Evolutionary conservation across 2,888 invertebrate species (phyloP).

Genomic region (Chrysolina oricalcia): DNA sequence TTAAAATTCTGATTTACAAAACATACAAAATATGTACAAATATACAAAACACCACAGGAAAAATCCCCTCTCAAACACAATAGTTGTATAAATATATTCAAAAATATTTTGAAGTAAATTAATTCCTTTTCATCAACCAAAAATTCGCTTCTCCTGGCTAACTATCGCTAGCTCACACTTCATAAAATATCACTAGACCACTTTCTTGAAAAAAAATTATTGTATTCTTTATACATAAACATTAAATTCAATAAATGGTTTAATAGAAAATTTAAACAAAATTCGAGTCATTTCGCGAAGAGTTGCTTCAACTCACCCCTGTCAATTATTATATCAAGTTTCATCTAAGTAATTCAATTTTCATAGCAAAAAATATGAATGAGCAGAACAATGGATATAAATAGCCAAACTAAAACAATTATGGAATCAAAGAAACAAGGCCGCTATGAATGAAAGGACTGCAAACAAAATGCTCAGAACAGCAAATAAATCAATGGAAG

Average conservation of each 20-base stretch:
- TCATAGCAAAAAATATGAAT: neutral
- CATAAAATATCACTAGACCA: too few species aligned
- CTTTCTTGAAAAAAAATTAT: too few species aligned
- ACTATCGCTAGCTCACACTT: too few species aligned
- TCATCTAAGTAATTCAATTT: neutral
- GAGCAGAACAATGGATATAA: neutral
- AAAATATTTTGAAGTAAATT: too few species aligned
- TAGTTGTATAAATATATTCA: neutral
- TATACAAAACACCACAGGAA: slow-evolving; percentile 45
- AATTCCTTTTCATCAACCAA: too few species aligned
- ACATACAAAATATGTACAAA: slow-evolving; percentile 39
- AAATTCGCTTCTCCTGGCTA: too few species aligned
- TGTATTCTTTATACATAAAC: too few species aligned
- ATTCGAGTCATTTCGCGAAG: neutral
- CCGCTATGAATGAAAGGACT: slow-evolving; percentile 81
- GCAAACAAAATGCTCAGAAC: slow-evolving; percentile 84
- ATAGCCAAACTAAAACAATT: slow-evolving; percentile 15
- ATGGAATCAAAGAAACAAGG: slow-evolving; percentile 74
- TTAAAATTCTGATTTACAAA: slow-evolving; percentile 36
- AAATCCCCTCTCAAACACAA: slow-evolving; percentile 3
- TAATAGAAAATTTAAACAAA: neutral
- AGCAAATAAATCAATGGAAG: slow-evolving; percentile 83
- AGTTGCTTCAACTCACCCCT: neutral
- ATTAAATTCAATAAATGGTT: neutral
- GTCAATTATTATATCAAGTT: neutral